Conservation (phyloP, 2,113 vertebrate genomes). For the Anolis carolinensis region DNA sequence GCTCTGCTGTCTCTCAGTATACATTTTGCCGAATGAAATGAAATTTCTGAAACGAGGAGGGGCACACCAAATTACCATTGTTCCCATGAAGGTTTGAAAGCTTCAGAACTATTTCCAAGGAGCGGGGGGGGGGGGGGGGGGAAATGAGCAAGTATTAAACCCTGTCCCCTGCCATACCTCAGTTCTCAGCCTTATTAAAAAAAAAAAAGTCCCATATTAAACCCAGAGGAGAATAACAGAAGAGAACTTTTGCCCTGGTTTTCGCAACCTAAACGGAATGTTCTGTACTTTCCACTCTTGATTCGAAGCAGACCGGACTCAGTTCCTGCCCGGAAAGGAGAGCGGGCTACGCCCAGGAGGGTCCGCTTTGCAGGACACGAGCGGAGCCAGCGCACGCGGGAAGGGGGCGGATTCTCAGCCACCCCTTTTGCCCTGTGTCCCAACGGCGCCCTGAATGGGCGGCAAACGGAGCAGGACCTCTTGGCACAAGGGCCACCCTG, state of each 20-base stretch:
- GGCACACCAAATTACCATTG: no score
- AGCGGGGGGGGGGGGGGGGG: background rate
- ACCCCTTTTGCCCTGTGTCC: no score
- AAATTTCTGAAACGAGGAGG: background rate
- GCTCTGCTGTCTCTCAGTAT: background rate
- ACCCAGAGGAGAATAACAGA: background rate
- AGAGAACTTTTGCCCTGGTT: background rate
- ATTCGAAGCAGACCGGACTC: slow-evolving; percentile 38
- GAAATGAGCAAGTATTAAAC: background rate
- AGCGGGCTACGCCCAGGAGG: background rate
- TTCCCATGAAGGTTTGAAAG: background rate
- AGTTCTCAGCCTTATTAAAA: background rate
- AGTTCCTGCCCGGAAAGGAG: background rate
- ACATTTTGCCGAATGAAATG: background rate
- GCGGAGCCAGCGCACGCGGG: background rate
- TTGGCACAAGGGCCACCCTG: background rate
- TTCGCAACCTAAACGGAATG: slow-evolving; percentile 21
- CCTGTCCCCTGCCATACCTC: background rate
- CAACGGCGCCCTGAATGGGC: no score
- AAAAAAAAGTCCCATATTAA: background rate
- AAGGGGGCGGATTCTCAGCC: fast-evolving
- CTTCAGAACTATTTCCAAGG: background rate
- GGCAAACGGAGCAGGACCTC: background rate
- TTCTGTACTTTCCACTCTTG: slow-evolving; percentile 32
- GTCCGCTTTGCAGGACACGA: background rate